phyloP scores from a whole-genome alignment of 2,797 vertebrate genomes.

The Centroberyx gerrardi region DNA sequence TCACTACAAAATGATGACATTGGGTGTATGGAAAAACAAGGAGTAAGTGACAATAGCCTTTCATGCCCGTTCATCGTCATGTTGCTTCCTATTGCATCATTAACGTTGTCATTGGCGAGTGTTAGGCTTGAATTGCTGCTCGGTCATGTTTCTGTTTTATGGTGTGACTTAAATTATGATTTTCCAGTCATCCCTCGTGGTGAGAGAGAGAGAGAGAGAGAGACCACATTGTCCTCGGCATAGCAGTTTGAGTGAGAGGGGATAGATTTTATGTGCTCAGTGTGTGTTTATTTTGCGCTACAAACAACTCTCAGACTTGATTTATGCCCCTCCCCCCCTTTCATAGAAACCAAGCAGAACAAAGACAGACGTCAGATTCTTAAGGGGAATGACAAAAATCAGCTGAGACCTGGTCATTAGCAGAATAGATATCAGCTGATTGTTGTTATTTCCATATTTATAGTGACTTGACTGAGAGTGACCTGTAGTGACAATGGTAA shows the following conservation, averaged over 20 bases:
- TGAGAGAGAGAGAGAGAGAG: neutral
- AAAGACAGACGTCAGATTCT: neutral
- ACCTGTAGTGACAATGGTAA: too few relatives aligned
- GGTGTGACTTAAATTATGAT: slow-evolving; percentile 12
- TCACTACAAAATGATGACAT: too few relatives aligned
- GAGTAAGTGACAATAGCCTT: neutral
- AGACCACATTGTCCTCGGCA: slow-evolving; percentile 31
- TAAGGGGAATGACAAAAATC: neutral
- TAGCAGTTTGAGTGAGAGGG: slow-evolving; percentile 11
- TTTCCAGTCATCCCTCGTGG: neutral
- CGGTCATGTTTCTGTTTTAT: slow-evolving; percentile 6
- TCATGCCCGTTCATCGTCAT: neutral
- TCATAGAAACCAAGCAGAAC: neutral
- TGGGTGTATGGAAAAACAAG: too few relatives aligned
- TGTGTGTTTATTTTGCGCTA: slow-evolving; percentile 24
- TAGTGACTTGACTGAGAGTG: too few relatives aligned
- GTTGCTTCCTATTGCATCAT: too few relatives aligned
- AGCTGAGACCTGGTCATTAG: neutral
- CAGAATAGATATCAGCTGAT: too few relatives aligned
- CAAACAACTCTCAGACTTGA: slow-evolving; percentile 1
- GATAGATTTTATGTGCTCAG: neutral
- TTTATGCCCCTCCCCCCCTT: neutral
- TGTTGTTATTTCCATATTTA: too few relatives aligned
- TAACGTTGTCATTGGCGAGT: neutral
- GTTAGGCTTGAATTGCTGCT: slow-evolving; percentile 1